phyloP scores from a whole-genome alignment of 2,797 vertebrate genomes.

The Acanthopagrus latus region DNA sequence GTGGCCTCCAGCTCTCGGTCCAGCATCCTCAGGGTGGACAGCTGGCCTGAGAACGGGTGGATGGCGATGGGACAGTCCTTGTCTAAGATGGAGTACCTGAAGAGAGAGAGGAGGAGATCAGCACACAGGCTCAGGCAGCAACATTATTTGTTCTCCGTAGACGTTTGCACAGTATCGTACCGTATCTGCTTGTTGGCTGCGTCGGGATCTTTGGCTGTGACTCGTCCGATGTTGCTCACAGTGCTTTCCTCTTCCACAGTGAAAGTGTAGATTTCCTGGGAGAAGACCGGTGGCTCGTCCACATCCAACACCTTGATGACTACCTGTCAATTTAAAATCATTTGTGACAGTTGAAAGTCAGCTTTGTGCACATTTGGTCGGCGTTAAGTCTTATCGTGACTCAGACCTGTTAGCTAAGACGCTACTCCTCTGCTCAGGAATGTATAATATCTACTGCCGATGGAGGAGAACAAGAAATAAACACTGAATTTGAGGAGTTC shows the following conservation, averaged over 20 bases:
- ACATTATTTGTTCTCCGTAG: background rate
- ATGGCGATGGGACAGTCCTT: constrained; percentile 76
- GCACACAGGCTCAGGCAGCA: background rate
- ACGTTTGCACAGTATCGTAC: constrained; percentile 70
- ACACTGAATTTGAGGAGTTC: too few species aligned
- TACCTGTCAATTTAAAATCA: constrained; percentile 64
- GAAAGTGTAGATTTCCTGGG: constrained; percentile 84
- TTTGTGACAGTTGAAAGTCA: background rate
- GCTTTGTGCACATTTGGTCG: background rate
- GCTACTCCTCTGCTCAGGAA: background rate
- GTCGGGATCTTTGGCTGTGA: constrained; percentile 90
- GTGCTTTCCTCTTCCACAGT: constrained; percentile 85
- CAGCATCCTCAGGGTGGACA: constrained; percentile 75
- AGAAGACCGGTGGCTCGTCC: constrained; percentile 92
- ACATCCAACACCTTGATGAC: constrained; percentile 89
- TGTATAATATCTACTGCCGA: background rate
- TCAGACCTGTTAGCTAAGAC: background rate
- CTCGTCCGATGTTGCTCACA: constrained; percentile 80
- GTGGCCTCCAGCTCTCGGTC: constrained; percentile 79
- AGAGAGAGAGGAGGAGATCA: background rate
- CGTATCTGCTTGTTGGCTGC: constrained; percentile 80
- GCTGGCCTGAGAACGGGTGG: constrained; percentile 71
- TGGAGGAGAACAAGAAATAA: too few species aligned
- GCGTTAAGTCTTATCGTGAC: background rate
- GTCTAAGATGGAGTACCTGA: constrained; percentile 82